Conservation (phyloP, 2,797 vertebrate genomes). For the Anguilla megastoma region DNA sequence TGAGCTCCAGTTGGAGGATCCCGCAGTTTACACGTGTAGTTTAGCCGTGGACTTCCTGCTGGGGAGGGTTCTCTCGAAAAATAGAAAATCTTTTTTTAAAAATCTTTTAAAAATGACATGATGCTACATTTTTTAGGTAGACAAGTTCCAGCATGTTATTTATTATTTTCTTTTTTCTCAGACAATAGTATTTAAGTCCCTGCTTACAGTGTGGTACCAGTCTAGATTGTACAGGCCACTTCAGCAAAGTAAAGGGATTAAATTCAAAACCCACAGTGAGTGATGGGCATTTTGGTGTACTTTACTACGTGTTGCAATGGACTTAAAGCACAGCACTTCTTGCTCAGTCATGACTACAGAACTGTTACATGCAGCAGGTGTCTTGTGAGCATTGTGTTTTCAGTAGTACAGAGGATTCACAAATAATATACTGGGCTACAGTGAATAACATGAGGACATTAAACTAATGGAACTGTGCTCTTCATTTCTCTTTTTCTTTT, state of each 20-base stretch:
- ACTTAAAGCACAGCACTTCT: neutral
- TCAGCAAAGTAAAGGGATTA: neutral
- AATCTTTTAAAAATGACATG: neutral
- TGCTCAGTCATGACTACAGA: conserved; percentile 15
- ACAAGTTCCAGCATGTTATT: neutral
- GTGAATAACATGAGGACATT: neutral
- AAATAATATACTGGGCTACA: neutral
- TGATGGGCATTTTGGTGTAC: neutral
- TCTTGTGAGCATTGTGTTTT: neutral
- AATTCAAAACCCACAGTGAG: neutral
- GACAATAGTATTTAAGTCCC: neutral
- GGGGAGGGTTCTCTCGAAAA: neutral
- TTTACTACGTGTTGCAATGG: neutral
- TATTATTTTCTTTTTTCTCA: neutral
- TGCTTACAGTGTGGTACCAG: neutral
- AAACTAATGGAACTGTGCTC: neutral
- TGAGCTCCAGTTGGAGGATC: neutral
- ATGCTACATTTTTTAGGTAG: neutral
- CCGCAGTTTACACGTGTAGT: neutral
- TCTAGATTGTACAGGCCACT: neutral
- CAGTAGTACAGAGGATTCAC: neutral
- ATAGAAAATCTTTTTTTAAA: neutral
- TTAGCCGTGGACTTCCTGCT: neutral
- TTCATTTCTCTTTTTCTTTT: conserved; percentile 24
- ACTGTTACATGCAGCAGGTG: neutral